A percentile compares a stretch with the other conserved stretches of the same genome.
Conservation (phyloP, 2,888 invertebrate genomes). For the Ochropleura plecta region DNA sequence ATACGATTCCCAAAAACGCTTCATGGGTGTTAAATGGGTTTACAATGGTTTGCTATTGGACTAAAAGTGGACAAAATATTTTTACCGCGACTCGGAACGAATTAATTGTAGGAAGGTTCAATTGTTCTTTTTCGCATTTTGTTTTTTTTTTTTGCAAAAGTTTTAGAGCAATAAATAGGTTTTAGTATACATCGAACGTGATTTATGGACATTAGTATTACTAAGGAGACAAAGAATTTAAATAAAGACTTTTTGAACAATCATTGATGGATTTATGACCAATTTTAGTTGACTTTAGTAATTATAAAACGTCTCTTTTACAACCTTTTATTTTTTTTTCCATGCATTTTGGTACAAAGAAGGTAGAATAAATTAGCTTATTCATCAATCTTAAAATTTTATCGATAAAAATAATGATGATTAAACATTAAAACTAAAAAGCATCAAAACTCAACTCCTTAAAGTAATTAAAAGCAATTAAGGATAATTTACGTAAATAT, state of each 20-base stretch:
- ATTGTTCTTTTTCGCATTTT: constrained; percentile 62
- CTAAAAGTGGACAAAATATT: constrained; percentile 85
- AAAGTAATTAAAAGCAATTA: constrained; percentile 72
- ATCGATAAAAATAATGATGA: background rate
- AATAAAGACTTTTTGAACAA: constrained; percentile 44
- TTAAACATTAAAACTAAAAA: constrained; percentile 15
- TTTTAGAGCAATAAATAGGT: constrained; percentile 31
- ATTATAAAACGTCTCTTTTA: background rate
- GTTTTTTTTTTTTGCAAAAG: no score
- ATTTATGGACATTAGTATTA: constrained; percentile 62
- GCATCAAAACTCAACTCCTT: constrained; percentile 43
- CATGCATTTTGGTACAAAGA: background rate
- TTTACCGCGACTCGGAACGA: constrained; percentile 85
- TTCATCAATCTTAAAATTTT: background rate
- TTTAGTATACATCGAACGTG: constrained; percentile 30
- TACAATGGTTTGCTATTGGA: constrained; percentile 77
- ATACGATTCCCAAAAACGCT: constrained; percentile 82
- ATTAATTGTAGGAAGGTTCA: constrained; percentile 76
- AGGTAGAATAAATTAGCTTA: background rate
- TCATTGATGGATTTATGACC: constrained; percentile 53
- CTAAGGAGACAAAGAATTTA: constrained; percentile 46
- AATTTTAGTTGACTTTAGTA: constrained; percentile 14
- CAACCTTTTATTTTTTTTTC: background rate
- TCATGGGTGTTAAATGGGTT: constrained; percentile 80
- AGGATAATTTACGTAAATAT: constrained; percentile 69